Evolutionary conservation across 2,113 vertebrate genomes (phyloP), one percentile per base, ranked within the genome.

Genomic region (Spilogale gracilis): DNA sequence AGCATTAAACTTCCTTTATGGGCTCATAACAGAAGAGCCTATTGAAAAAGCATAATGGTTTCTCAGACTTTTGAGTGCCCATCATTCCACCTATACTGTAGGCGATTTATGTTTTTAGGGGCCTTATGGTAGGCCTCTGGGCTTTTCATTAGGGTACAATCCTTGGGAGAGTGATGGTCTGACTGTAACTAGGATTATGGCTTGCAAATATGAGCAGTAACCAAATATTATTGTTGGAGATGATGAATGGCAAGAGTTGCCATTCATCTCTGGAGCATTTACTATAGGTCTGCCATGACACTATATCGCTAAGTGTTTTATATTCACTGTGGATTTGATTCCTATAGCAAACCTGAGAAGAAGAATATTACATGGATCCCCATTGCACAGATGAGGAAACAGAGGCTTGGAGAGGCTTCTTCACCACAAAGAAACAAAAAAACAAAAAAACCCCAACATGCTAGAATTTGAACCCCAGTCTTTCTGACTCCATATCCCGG

Each of bases 1-100:
- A 79, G 54, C 56, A 60, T 94, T 95, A 95, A 97, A 74, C 73
- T 52, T 56, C 89, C 71, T 95, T 96, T 94, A 94, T 78, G 69
- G 92, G 83, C 63, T 89, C 38, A 60, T 97, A 97, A 97, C 90
- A 96, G 94, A 96, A 92, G 81, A 96, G 80, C 67, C 86, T 74
- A 94, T 87, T 80, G 89, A 76, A 89, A 89, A 83, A 95, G 23
- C 50, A 45, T 71, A 63, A 93, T 92, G n/a, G 3, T 17, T 85
- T 86, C 48, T 79, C 5, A 3, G 52, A 74, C 91, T 97, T 95
- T 43, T 91, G 91, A 94, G 86, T 91, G 67, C 43, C 45, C 79
- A 95, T 91, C 79, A 80, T 92, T 89, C 67, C 65, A 74, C 67
- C 74, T 81, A 43, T 52, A 30, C 56, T 54, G 38, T 5, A 48